Conservation (phyloP, 2,888 invertebrate genomes). For the Drosophila cognata region DNA sequence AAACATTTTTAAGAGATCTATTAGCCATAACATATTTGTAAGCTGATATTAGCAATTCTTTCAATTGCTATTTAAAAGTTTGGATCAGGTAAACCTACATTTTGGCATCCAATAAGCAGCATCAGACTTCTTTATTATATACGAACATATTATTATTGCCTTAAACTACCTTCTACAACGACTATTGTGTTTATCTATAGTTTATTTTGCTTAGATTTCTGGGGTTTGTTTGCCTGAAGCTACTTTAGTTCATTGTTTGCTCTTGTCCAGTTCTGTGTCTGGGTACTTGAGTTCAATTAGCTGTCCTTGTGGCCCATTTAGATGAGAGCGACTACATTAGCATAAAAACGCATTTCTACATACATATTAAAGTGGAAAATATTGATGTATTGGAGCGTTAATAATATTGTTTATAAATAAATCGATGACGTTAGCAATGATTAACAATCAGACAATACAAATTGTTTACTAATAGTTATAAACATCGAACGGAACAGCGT, state of each 20-base stretch:
- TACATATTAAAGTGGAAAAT: constrained; percentile 58
- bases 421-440: constrained; percentile 75
- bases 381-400: constrained; percentile 68
- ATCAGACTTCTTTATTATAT: not conserved
- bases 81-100: not conserved
- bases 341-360: constrained; percentile 52
- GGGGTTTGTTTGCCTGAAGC: constrained; percentile 10
- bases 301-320: constrained; percentile 47
- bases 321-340: constrained; percentile 30
- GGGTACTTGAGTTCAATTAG: constrained; percentile 24
- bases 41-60: not conserved
- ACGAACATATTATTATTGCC: not conserved
- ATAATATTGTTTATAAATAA: constrained; percentile 75
- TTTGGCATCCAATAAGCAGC: not conserved
- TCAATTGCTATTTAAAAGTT: not conserved
- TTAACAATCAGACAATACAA: constrained; percentile 78
- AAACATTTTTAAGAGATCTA: not conserved
- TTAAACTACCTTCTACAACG: not conserved
- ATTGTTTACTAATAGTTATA: constrained; percentile 73
- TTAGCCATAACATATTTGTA: not conserved
- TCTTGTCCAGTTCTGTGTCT: constrained; percentile 2
- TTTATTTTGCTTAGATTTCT: not conserved
- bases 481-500: constrained; percentile 28
- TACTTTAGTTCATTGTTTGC: not conserved
- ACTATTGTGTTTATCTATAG: not conserved